phyloP scores from a whole-genome alignment of 2,797 vertebrate species.

The Cirrhinus mrigala region DNA sequence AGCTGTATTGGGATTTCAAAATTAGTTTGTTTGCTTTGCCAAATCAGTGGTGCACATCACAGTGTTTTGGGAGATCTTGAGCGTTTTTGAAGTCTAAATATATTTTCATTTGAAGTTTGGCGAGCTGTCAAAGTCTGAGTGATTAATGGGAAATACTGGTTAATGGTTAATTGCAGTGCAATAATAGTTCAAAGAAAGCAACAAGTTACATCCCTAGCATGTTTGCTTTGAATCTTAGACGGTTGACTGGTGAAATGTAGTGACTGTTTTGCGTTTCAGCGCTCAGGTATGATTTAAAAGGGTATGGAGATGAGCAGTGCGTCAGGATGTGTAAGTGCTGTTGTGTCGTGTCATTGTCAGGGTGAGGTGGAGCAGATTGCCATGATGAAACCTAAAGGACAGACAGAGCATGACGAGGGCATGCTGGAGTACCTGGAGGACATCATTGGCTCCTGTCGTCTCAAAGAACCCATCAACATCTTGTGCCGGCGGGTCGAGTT shows the following conservation, averaged over 20 bases:
- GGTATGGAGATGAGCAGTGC: background rate
- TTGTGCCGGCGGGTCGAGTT: constrained; percentile 88
- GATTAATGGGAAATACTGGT: background rate
- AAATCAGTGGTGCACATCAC: too few relatives aligned
- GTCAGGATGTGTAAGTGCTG: constrained; percentile 33
- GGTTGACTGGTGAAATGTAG: background rate
- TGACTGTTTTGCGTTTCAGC: background rate
- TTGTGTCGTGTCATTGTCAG: constrained; percentile 73
- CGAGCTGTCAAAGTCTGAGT: too few relatives aligned
- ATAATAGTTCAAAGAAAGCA: background rate
- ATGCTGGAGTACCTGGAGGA: constrained; percentile 99
- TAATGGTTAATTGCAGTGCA: background rate
- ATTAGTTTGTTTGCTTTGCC: too few relatives aligned
- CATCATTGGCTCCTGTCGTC: constrained; percentile 92
- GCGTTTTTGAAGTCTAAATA: too few relatives aligned
- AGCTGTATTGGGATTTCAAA: too few relatives aligned
- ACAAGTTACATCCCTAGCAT: too few relatives aligned
- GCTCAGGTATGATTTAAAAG: background rate
- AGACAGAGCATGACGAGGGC: constrained; percentile 94
- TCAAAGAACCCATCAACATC: constrained; percentile 89
- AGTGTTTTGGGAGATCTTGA: too few relatives aligned
- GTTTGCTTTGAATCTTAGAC: background rate
- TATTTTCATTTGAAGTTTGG: background rate
- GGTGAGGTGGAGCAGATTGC: constrained; percentile 99
- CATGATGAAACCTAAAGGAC: constrained; percentile 98